Conservation (phyloP, 2,888 invertebrate genomes). For the Acleris cristana region DNA sequence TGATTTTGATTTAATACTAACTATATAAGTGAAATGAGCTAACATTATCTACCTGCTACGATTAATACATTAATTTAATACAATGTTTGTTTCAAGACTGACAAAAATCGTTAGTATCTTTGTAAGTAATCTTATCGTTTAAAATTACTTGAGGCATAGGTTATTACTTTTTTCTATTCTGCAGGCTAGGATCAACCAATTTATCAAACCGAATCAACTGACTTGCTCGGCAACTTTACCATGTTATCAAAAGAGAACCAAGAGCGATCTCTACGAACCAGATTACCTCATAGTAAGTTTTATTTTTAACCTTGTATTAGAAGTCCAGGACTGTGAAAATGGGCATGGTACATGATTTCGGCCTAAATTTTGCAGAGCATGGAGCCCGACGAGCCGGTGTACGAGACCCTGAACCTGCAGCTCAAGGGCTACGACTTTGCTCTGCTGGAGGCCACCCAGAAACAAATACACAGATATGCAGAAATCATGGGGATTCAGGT, state of each 20-base stretch:
- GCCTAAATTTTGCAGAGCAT: conserved; percentile 76
- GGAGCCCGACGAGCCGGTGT: conserved; percentile 88
- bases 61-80: not conserved
- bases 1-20: too few relatives aligned
- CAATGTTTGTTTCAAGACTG: not conserved
- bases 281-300: conserved; percentile 88
- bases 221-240: conserved; percentile 40
- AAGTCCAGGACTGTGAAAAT: not conserved
- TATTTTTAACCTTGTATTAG: conserved; percentile 19
- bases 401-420: conserved; percentile 90
- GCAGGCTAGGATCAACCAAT: conserved; percentile 54
- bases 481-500: conserved; percentile 90
- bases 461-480: conserved; percentile 89
- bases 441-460: conserved; percentile 91
- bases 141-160: not conserved
- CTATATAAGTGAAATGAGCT: too few relatives aligned
- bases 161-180: conserved; percentile 41
- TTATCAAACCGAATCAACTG: conserved; percentile 44
- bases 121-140: not conserved
- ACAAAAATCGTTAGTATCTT: conserved; percentile 17
- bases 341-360: not conserved
- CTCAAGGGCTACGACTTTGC: conserved; percentile 93
- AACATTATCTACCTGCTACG: too few relatives aligned
- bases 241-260: conserved; percentile 55
- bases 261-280: conserved; percentile 86